Evolutionary conservation across 2,113 vertebrate species (phyloP).

Genomic region (Trochalopteron elliotii): DNA sequence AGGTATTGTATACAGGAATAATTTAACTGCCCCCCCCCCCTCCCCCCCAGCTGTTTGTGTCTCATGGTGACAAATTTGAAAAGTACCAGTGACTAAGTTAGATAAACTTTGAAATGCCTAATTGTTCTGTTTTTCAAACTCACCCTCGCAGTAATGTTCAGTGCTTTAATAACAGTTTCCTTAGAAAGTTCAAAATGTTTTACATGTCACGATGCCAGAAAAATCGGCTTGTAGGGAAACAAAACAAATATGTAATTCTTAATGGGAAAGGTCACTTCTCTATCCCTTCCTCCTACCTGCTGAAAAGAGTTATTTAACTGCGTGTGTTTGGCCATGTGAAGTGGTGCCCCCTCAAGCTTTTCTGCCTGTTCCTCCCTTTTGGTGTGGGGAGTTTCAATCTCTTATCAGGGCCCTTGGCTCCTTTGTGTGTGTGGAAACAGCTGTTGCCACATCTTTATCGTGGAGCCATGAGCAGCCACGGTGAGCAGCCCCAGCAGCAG

Average conservation of each 20-base stretch:
- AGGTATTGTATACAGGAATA: background rate
- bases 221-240: constrained; percentile 30
- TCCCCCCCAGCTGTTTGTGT: background rate
- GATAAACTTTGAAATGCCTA: constrained; percentile 35
- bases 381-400: background rate
- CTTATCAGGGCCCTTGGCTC: background rate
- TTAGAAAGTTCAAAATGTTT: constrained; percentile 61
- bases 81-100: background rate
- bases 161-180: constrained; percentile 30
- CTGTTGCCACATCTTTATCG: constrained; percentile 15
- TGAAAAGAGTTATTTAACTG: background rate
- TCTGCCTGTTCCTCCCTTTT: background rate
- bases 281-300: constrained; percentile 44
- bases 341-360: background rate
- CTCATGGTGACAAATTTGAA: background rate
- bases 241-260: constrained; percentile 45
- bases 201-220: constrained; percentile 44
- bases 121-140: constrained; percentile 47
- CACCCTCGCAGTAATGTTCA: background rate
- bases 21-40: background rate
- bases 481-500: background rate
- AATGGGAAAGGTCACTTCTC: constrained; percentile 49
- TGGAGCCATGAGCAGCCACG: background rate
- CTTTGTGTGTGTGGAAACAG: constrained; percentile 7
- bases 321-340: background rate